Conservation (phyloP, 2,797 vertebrate species). For the Rhinella marina region DNA sequence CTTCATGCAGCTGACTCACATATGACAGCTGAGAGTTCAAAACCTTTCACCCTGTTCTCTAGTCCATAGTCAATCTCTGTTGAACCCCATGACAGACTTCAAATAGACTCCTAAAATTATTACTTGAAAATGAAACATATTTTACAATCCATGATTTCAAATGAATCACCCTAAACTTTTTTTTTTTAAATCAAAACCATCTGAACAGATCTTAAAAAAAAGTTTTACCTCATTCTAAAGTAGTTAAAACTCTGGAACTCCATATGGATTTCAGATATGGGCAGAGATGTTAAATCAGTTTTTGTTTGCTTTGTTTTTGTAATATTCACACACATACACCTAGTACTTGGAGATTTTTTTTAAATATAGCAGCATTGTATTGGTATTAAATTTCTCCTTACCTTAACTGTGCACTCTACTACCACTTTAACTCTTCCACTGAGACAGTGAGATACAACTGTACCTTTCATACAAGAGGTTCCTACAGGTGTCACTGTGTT, state of each 20-base stretch:
- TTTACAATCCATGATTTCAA: constrained; percentile 42
- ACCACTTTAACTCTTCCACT: no score
- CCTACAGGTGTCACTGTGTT: no score
- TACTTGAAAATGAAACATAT: constrained; percentile 46
- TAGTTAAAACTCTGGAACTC: neutral
- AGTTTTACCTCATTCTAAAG: neutral
- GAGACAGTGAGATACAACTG: no score
- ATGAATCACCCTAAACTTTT: constrained; percentile 29
- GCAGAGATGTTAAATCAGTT: no score
- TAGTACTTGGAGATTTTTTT: no score
- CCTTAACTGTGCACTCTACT: no score
- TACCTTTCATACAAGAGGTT: no score
- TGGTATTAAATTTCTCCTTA: no score
- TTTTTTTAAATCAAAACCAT: constrained; percentile 34
- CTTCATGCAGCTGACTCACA: neutral
- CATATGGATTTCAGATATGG: no score
- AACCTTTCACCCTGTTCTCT: constrained; percentile 23
- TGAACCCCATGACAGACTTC: constrained; percentile 29
- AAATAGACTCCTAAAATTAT: constrained; percentile 26
- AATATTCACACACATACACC: no score
- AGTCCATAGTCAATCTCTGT: neutral
- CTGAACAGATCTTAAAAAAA: constrained; percentile 16
- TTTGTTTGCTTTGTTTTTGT: no score
- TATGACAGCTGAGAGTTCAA: constrained; percentile 9
- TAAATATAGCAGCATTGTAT: no score